Conservation (phyloP, 2,888 invertebrate genomes). For the Pseudococcus viburni region DNA sequence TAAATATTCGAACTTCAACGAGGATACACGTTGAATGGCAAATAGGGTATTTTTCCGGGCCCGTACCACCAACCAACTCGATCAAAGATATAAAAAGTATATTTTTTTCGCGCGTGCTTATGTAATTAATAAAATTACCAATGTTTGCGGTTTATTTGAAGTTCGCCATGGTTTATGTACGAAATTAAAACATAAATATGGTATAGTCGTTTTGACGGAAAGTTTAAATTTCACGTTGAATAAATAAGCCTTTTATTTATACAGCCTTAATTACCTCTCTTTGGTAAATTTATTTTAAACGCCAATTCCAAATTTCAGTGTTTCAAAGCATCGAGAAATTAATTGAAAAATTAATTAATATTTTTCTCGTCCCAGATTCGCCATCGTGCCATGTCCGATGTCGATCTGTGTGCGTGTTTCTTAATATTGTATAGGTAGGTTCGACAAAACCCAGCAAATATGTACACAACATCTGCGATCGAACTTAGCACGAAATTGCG, state of each 20-base stretch:
- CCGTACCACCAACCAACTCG: neutral
- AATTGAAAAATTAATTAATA: slow-evolving; percentile 33
- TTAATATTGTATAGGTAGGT: neutral
- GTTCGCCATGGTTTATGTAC: neutral
- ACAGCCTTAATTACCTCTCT: slow-evolving; percentile 1
- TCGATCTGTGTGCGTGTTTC: neutral
- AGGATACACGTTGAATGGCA: neutral
- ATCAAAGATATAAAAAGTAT: neutral
- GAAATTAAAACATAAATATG: neutral
- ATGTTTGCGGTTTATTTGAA: slow-evolving; percentile 8
- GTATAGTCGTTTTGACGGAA: neutral
- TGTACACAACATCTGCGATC: neutral
- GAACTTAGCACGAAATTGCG: neutral
- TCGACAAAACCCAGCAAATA: neutral
- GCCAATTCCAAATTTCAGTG: neutral
- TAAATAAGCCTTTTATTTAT: slow-evolving; percentile 31
- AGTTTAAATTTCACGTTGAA: slow-evolving; percentile 30
- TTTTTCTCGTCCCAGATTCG: slow-evolving; percentile 29
- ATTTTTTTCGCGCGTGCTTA: neutral
- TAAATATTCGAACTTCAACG: neutral
- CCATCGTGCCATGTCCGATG: neutral
- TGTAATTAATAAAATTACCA: slow-evolving; percentile 8
- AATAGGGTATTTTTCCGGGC: neutral
- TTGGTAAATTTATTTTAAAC: slow-evolving; percentile 24
- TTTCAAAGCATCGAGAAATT: neutral